Percentiles rank a stretch among this genome's conserved stretches.
These are phyloP conservation scores for Arvicanthis niloticus DNA, from an alignment of 2,113 vertebrate species.

Conservation along the genomic window DNA sequence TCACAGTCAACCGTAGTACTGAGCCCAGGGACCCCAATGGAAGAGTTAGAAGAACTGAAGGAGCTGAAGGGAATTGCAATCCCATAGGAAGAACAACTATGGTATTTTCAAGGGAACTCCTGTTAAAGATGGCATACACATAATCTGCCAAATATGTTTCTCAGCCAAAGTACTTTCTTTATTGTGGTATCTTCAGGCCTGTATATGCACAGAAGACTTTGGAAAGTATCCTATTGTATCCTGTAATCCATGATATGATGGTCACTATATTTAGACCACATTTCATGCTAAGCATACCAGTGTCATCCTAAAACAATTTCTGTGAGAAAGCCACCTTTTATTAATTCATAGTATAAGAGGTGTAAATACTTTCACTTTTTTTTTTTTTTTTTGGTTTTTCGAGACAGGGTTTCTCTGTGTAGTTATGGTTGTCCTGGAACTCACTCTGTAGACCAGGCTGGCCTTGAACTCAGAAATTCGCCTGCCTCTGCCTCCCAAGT, in stretches of 20 bases:
- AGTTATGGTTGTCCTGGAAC: too few relatives aligned
- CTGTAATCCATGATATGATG: background rate
- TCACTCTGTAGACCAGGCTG: too few relatives aligned
- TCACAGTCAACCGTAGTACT: too few relatives aligned
- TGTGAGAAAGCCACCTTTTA: background rate
- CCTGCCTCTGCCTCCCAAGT: too few relatives aligned
- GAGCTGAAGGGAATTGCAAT: too few relatives aligned
- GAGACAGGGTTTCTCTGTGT: too few relatives aligned
- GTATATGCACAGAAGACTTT: background rate
- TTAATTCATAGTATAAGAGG: background rate
- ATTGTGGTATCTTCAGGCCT: background rate
- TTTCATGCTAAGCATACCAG: background rate
- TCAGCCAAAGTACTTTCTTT: background rate
- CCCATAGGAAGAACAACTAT: background rate
- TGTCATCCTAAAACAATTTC: constrained; percentile 7
- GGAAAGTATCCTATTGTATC: background rate
- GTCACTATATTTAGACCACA: background rate
- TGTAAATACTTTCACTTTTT: constrained; percentile 13
- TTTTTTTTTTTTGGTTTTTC: too few relatives aligned
- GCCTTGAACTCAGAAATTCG: too few relatives aligned
- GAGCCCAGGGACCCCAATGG: too few relatives aligned
- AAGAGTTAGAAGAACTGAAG: too few relatives aligned
- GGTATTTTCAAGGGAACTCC: background rate
- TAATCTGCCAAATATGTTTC: background rate
- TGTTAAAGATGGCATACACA: background rate